Evolutionary conservation across 2,888 invertebrate genomes (phyloP), one percentile per base, ranked within the genome.

Genomic region (Drosophila cracens): DNA sequence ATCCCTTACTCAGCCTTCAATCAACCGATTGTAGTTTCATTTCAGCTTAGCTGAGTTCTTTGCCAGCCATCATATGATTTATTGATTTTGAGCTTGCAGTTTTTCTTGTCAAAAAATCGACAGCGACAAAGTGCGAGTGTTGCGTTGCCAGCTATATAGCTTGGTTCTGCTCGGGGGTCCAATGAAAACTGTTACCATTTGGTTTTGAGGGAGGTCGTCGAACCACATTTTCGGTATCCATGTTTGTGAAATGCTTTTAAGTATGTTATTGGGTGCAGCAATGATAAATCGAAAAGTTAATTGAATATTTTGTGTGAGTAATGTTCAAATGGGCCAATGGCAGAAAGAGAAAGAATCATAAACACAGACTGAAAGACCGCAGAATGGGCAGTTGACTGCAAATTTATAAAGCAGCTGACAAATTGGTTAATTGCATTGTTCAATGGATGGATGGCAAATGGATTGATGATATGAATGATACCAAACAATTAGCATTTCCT

Each of bases 21-120:
- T 18, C 25, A 27, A 18, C 34, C n/a, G 67, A 68, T 81, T 81
- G 81, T 64, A 86, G 78, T 82, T 80, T 63, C 69, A 70, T 72
- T 68, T 71, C 58, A 69, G 86, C 76, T 87, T 83, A 76, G 83
- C 58, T 72, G 54, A 56, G 33, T 52, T 68, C 67, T 54, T 63
- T 62, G 68, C 65, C 63, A 57, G 58, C 54, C 79, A 61, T 53
- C 64, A 43, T 40, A 88, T 85, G 84, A 85, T 85, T 87, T 85
- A 85, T 85, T 85, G 84, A 85, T 87, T 87, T 87, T 60, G 74
- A 72, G 81, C 4, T 67, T 82, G 76, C 88, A 82, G 76, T 87
- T 83, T 87, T 87, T 79, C 76, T 79, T 79, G 78, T 80, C 81
- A 80, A 80, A 80, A 76, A 70, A 69, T 75, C 77, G 82, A 87